Evolutionary conservation across 2,797 vertebrate genomes (phyloP).

Genomic region (Morelia viridis): DNA sequence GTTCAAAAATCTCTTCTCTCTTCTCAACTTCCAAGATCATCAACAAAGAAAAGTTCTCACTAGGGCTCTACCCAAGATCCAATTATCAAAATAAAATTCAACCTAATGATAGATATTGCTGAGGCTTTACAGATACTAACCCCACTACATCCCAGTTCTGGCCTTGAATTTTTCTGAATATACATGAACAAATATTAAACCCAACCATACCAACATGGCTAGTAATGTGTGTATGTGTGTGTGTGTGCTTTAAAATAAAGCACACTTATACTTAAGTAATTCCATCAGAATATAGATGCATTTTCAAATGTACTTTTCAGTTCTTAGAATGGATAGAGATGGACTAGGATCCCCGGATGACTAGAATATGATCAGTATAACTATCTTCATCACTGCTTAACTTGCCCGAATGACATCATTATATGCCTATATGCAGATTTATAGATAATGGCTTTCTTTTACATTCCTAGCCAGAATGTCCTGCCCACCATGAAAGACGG

Average conservation of each 20-base stretch:
- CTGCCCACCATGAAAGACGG: neutral
- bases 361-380: neutral
- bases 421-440: neutral
- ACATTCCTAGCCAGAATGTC: neutral
- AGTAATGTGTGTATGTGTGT: neutral
- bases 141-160: neutral
- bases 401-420: neutral
- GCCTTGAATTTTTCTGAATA: neutral
- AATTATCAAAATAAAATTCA: slow-evolving; percentile 33
- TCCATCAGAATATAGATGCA: neutral
- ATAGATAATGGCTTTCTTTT: neutral
- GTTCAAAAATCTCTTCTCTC: slow-evolving; percentile 11
- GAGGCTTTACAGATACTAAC: slow-evolving; percentile 24
- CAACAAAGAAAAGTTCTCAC: slow-evolving; percentile 31
- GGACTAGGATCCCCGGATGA: no score
- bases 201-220: neutral
- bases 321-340: neutral
- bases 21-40: neutral
- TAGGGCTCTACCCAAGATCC: slow-evolving; percentile 19
- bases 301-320: neutral
- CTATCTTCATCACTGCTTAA: neutral
- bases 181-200: neutral
- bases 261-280: neutral
- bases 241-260: neutral
- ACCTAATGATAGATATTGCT: slow-evolving; percentile 17